Base-by-base conservation (phyloP, 2,797 vertebrate species). In the Mus spretus region DNA sequence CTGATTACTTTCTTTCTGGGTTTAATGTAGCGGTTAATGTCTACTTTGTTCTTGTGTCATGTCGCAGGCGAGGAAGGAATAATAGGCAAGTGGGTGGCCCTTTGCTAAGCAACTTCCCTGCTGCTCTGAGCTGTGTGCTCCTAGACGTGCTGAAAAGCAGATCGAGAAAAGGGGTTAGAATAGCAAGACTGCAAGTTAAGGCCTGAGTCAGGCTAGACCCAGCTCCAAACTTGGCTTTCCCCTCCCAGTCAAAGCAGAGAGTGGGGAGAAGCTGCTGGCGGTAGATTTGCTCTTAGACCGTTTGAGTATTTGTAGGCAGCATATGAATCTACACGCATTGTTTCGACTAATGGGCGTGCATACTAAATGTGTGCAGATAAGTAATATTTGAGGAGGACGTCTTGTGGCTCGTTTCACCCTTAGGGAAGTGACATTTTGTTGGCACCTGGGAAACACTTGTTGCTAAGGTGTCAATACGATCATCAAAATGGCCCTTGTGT, bases 21-120 rank as follows among this genome's bases (percentile, higher is more conserved):
- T 99, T 99, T 99, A 99, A 99, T 99, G 99, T 99, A 99, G 99
- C 99, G 98, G 98, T 99, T 99, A 99, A 99, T 99, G 99, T 99
- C 99, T 99, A 99, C 99, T 99, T 99, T 99, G 99, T 99, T 99
- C 99, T 99, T 99, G 99, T 99, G 99, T 99, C 99, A 99, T 99
- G 99, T 99, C 99, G 99, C 98, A 99, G 99, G 99, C 99, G 98
- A 99, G 99, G 98, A 97, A 98, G 98, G 98, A 98, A 99, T 99
- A 99, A 99, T 99, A 99, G 99, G 99, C 98, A 99, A 99, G 99
- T 99, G 99, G 99, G 99, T 99, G 99, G 99, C 99, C 99, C 99
- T 98, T 98, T 99, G 99, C 99, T 99, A 99, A 99, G 99, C 98
- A 98, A 99, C 98, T 98, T 98, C 98, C 99, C 99, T 98, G 99